phyloP scores from a whole-genome alignment of 2,797 vertebrate genomes.

The Helicolenus hilgendorfi region DNA sequence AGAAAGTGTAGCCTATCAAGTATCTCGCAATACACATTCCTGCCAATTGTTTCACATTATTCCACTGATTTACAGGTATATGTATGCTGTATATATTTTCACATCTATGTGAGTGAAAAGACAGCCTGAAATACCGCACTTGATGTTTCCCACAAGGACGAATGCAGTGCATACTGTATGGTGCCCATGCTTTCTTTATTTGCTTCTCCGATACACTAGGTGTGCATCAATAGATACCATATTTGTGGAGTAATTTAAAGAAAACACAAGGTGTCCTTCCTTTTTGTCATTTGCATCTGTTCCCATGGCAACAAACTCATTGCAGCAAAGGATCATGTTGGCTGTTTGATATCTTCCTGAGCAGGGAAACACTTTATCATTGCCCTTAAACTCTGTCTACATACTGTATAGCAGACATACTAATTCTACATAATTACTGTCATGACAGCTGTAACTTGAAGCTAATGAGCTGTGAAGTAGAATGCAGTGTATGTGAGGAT shows the following conservation, averaged over 20 bases:
- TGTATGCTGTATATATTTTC: not conserved
- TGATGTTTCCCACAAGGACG: not conserved
- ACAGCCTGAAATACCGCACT: not conserved
- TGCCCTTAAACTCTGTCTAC: conserved; percentile 6
- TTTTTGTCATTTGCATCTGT: conserved; percentile 52
- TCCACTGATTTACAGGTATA: not conserved
- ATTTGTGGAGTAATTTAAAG: conserved; percentile 10
- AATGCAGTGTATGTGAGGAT: not conserved
- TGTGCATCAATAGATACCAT: not conserved
- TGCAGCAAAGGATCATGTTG: not conserved
- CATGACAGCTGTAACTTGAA: conserved; percentile 1
- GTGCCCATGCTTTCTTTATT: not conserved
- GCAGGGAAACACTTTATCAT: not conserved
- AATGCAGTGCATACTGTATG: not conserved
- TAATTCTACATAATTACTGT: conserved; percentile 15
- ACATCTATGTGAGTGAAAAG: not conserved
- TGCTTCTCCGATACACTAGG: not conserved
- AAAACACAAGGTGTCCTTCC: conserved; percentile 22
- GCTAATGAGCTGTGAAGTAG: conserved; percentile 3
- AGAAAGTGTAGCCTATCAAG: not conserved
- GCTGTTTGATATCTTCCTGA: not conserved
- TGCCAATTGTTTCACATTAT: not conserved
- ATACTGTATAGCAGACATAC: not conserved
- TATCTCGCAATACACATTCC: not conserved
- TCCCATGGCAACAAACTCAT: conserved; percentile 47